These are phyloP conservation scores for Elaphurus davidianus DNA, from an alignment of 2,113 vertebrate genomes.

Conservation along the genomic window DNA sequence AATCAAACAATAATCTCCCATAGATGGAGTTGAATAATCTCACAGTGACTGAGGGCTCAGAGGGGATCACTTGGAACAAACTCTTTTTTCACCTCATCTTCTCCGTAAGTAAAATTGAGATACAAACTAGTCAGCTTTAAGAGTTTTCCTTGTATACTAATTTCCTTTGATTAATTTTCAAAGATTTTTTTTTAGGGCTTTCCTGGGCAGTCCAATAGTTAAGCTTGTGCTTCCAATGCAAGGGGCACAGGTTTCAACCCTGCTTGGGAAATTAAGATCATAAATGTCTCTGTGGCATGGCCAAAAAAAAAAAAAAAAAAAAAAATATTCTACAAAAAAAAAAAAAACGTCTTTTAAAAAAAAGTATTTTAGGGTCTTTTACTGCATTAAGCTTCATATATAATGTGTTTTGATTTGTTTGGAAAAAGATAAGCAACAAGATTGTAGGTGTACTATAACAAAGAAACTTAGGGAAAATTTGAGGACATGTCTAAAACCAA, in stretches of 20 bases:
- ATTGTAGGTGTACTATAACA: background rate
- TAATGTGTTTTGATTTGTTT: background rate
- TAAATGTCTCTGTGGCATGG: background rate
- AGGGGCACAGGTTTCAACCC: background rate
- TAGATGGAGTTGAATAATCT: background rate
- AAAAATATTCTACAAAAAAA: background rate
- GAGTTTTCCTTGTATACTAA: background rate
- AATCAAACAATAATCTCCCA: background rate
- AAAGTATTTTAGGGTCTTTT: background rate
- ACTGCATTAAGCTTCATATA: background rate
- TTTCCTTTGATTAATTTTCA: background rate
- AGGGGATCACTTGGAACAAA: background rate
- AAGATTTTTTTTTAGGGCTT: background rate
- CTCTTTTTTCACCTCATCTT: background rate
- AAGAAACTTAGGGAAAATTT: background rate
- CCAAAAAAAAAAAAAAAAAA: background rate
- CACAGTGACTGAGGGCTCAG: background rate
- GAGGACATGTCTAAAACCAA: background rate
- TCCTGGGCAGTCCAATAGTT: background rate
- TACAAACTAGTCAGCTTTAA: background rate
- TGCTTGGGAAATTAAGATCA: background rate
- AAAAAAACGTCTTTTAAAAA: background rate
- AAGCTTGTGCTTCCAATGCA: background rate
- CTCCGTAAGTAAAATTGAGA: background rate
- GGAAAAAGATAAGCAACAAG: background rate